Evolutionary conservation across 2,888 invertebrate genomes (phyloP).

Genomic region (Eupithecia subumbrata): DNA sequence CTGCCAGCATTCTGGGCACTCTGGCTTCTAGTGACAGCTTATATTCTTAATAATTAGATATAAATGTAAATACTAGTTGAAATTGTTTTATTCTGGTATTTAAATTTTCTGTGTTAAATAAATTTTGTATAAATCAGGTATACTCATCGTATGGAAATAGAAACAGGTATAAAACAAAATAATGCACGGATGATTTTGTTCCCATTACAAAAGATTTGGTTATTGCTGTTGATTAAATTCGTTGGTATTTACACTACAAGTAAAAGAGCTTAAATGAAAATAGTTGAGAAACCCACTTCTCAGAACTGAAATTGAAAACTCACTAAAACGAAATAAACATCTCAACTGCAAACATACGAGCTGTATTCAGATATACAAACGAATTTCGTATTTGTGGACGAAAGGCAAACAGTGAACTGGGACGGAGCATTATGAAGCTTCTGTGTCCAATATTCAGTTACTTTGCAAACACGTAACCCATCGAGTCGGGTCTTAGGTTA

Average conservation of each 20-base stretch:
- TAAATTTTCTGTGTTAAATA: too few relatives aligned
- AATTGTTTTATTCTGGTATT: too few relatives aligned
- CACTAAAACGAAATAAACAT: slow-evolving; percentile 24
- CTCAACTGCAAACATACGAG: slow-evolving; percentile 16
- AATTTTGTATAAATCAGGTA: too few relatives aligned
- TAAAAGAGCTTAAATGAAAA: neutral
- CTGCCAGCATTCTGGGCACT: too few relatives aligned
- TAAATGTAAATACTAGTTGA: too few relatives aligned
- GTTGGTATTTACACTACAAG: neutral
- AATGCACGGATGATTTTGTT: neutral
- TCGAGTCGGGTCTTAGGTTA: slow-evolving; percentile 72
- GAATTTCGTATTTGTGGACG: slow-evolving; percentile 55
- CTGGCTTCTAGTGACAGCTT: too few relatives aligned
- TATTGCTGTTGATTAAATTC: neutral
- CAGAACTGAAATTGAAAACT: slow-evolving; percentile 1
- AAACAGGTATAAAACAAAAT: neutral
- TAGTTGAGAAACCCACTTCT: neutral
- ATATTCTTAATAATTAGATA: too few relatives aligned
- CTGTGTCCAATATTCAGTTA: slow-evolving; percentile 73
- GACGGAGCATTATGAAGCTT: slow-evolving; percentile 69
- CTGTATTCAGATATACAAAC: slow-evolving; percentile 26
- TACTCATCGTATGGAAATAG: too few relatives aligned
- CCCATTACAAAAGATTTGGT: neutral
- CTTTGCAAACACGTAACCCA: slow-evolving; percentile 74
- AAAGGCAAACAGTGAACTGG: slow-evolving; percentile 63